phyloP scores from a whole-genome alignment of 2,888 invertebrate genomes.

The Agrypnus murinus region DNA sequence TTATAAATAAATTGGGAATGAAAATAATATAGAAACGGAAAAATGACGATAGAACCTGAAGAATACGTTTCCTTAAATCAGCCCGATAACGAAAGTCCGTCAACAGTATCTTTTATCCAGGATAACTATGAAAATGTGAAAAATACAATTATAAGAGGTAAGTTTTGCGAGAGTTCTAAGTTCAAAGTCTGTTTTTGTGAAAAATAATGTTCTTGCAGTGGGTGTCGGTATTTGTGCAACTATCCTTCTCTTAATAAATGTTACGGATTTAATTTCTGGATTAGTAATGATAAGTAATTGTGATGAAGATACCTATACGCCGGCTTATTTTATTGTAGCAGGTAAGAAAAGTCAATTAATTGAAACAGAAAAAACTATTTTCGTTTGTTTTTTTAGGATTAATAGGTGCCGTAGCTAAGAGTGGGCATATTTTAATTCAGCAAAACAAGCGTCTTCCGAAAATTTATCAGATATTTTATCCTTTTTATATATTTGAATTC shows the following conservation, averaged over 20 bases:
- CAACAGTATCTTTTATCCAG: slow-evolving; percentile 40
- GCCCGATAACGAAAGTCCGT: slow-evolving; percentile 40
- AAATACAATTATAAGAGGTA: slow-evolving; percentile 36
- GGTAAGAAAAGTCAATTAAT: no score
- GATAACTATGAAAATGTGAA: slow-evolving; percentile 40
- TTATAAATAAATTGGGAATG: slow-evolving; percentile 20
- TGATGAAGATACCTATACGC: slow-evolving; percentile 30
- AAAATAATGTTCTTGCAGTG: slow-evolving; percentile 29
- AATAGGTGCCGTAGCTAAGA: slow-evolving; percentile 28
- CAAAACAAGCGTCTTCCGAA: slow-evolving; percentile 5
- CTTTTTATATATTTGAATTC: slow-evolving; percentile 38
- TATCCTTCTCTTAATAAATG: slow-evolving; percentile 24
- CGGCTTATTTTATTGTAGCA: slow-evolving; percentile 42
- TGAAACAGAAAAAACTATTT: no score
- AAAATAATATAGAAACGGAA: slow-evolving; percentile 17
- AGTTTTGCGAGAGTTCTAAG: background rate
- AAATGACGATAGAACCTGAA: slow-evolving; percentile 36
- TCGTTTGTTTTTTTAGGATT: slow-evolving; percentile 31
- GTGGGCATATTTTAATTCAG: background rate
- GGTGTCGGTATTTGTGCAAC: slow-evolving; percentile 27
- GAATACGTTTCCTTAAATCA: slow-evolving; percentile 45
- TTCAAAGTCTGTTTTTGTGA: slow-evolving; percentile 2
- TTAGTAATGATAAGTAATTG: slow-evolving; percentile 29
- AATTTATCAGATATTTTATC: slow-evolving; percentile 18
- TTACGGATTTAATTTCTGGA: slow-evolving; percentile 18